Conservation (phyloP, 2,888 invertebrate genomes). For the Uloborus plumipes region DNA sequence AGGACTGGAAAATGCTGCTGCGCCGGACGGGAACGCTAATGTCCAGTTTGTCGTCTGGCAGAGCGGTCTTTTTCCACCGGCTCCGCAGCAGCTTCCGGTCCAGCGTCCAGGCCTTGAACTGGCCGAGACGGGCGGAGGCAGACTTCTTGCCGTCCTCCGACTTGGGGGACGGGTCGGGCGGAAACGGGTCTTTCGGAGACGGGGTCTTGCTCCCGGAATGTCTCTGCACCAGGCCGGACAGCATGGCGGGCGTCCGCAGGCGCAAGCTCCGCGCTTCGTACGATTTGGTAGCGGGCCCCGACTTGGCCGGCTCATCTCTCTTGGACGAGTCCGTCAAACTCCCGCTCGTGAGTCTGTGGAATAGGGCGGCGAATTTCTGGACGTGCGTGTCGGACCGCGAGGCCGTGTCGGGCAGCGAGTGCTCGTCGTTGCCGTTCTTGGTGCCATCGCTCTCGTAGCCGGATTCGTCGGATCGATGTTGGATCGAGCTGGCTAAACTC, state of each 20-base stretch:
- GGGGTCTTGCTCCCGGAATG: constrained; percentile 24
- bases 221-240: constrained; percentile 52
- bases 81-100: constrained; percentile 61
- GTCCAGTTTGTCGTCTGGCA: constrained; percentile 57
- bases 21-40: constrained; percentile 43
- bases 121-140: constrained; percentile 45
- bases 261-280: constrained; percentile 54
- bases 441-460: constrained; percentile 85
- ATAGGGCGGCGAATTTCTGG: constrained; percentile 57
- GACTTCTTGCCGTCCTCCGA: constrained; percentile 25
- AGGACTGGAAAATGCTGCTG: constrained; percentile 62
- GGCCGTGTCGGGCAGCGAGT: neutral
- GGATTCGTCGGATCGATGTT: constrained; percentile 81
- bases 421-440: constrained; percentile 67
- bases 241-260: constrained; percentile 47
- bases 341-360: constrained; percentile 54
- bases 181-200: neutral
- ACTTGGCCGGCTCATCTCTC: constrained; percentile 34
- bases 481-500: constrained; percentile 62
- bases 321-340: constrained; percentile 21
- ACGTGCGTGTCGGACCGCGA: constrained; percentile 36
- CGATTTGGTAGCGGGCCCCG: constrained; percentile 33
- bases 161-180: constrained; percentile 38
- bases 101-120: constrained; percentile 66
- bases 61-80: constrained; percentile 64